These are phyloP conservation scores for Dicyrtomina minuta DNA, from an alignment of 2,888 invertebrate species.

Conservation along the genomic window DNA sequence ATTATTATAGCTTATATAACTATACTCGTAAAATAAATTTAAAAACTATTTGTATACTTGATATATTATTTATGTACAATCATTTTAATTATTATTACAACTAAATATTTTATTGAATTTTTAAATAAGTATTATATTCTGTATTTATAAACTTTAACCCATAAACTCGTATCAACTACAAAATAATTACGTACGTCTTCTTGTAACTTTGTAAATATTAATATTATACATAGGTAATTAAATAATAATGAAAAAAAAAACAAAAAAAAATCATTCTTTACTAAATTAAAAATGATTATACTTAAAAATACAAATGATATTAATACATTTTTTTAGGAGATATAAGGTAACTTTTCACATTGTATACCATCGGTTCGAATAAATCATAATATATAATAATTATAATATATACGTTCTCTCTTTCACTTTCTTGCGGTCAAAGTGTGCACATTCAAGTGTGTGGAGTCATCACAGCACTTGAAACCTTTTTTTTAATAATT, in stretches of 20 bases:
- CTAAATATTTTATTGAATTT: too few relatives aligned
- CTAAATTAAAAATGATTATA: not conserved
- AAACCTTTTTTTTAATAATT: not conserved
- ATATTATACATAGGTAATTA: not conserved
- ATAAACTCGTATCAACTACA: too few relatives aligned
- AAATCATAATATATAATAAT: slow-evolving; percentile 3
- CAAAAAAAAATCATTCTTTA: not conserved
- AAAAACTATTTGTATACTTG: not conserved
- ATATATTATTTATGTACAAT: not conserved
- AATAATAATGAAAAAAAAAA: slow-evolving; percentile 9
- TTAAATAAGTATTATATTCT: too few relatives aligned
- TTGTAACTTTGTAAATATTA: too few relatives aligned
- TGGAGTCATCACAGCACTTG: not conserved
- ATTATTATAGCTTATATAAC: not conserved
- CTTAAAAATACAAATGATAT: slow-evolving; percentile 1
- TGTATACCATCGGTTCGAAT: slow-evolving; percentile 41
- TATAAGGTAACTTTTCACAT: slow-evolving; percentile 38
- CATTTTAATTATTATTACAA: not conserved
- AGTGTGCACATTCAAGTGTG: not conserved
- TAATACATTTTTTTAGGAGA: not conserved
- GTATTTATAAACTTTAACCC: too few relatives aligned
- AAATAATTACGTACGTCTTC: too few relatives aligned
- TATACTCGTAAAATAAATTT: not conserved
- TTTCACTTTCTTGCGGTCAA: not conserved
- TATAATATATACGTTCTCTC: slow-evolving; percentile 1